Base-by-base conservation (phyloP, 2,888 invertebrate species). In the Chrysomela aeneicollis region DNA sequence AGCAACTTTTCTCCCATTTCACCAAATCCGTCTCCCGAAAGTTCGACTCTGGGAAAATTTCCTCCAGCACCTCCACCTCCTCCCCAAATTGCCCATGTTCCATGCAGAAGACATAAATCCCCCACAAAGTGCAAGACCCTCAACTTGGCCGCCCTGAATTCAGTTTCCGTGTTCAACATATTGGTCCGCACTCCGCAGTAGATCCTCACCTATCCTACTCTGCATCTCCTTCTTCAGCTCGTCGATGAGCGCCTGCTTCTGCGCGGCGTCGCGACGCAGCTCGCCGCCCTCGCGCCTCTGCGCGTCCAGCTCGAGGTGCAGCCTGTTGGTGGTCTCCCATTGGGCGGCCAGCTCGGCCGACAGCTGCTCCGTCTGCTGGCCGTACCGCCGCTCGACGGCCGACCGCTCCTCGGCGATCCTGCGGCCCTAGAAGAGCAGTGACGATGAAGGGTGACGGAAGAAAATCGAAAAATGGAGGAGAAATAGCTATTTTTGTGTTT, bases 161-260 rank as follows among this genome's bases (percentile, higher is more conserved):
- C n/a, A n/a, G n/a, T n/a, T n/a, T n/a, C n/a, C n/a, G n/a, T n/a
- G n/a, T n/a, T n/a, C n/a, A n/a, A n/a, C n/a, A n/a, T n/a, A n/a
- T n/a, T n/a, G n/a, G n/a, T n/a, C n/a, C n/a, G n/a, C n/a, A n/a
- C n/a, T n/a, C n/a, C n/a, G n/a, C n/a, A 26, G 6, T 35, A 6
- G 12, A 35, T 6, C 9, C 83, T 81, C 81, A 90, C 91, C 86
- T 66, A 89, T 89, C 84, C 93, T 93, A 69, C 87, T 88, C 73
- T 92, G 91, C 65, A 93, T 84, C 74, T 94, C 94, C 84, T 91
- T 90, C 76, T 91, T 91, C 2, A 94, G 81, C 71, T 93, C 93
- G 35, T 94, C 93, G 54, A 93, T 88, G 62, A 90, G 88, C 0
- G 89, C 85, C 71, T 88, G 90, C 76, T 91, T 92, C 83, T 92